Conservation (phyloP, 2,888 invertebrate genomes). For the Galeopsomyia nigrocyanea region DNA sequence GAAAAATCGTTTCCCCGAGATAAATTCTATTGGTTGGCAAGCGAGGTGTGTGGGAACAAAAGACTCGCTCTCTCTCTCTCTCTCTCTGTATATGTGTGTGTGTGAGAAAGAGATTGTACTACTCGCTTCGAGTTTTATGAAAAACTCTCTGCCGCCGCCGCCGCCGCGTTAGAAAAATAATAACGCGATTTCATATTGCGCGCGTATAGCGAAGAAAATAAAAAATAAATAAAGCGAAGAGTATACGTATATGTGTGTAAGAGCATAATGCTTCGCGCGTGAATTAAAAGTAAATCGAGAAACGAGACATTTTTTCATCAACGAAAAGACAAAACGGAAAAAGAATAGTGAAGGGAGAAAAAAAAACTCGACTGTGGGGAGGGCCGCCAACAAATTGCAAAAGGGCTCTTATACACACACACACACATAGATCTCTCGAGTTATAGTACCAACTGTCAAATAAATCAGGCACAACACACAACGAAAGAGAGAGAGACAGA, state of each 20-base stretch:
- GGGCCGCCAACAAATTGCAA: no score
- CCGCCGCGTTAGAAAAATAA: no score
- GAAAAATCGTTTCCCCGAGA: slow-evolving; percentile 21
- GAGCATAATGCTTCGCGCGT: no score
- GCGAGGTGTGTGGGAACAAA: neutral
- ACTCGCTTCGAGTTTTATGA: no score
- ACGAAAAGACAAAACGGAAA: slow-evolving; percentile 8
- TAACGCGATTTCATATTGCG: neutral
- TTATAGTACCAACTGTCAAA: slow-evolving; percentile 34
- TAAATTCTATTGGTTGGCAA: slow-evolving; percentile 16
- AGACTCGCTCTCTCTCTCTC: neutral
- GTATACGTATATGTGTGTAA: no score
- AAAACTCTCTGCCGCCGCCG: no score
- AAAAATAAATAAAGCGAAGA: neutral
- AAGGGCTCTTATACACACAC: neutral
- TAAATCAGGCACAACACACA: slow-evolving; percentile 28
- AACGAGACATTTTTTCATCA: slow-evolving; percentile 35
- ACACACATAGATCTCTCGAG: slow-evolving; percentile 12
- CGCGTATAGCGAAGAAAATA: neutral
- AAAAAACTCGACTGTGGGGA: no score
- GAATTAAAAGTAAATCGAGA: slow-evolving; percentile 20
- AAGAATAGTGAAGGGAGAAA: no score
- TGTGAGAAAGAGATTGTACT: no score
- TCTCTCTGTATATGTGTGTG: no score
- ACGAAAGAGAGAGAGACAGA: neutral